Percentiles rank a stretch among this genome's conserved stretches.
Evolutionary conservation across 2,113 vertebrate genomes (phyloP).

Genomic region (Pterocles gutturalis): DNA sequence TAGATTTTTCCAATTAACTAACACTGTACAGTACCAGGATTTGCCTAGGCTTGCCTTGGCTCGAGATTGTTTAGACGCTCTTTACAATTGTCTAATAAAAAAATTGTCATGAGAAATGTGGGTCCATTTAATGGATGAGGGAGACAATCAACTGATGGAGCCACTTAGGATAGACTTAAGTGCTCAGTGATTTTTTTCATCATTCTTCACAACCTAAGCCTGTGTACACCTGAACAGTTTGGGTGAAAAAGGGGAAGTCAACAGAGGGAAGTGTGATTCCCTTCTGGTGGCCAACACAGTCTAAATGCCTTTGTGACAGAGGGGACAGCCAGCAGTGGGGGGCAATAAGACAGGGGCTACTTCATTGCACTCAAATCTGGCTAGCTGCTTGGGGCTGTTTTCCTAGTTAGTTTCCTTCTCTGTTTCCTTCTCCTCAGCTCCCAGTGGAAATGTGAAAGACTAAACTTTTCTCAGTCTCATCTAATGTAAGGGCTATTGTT

Average conservation of each 20-base stretch:
- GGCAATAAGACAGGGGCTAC: neutral
- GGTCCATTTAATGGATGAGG: neutral
- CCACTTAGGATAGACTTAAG: neutral
- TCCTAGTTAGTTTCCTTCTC: neutral
- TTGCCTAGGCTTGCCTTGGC: neutral
- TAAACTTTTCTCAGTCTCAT: neutral
- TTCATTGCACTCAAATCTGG: neutral
- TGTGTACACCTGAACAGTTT: neutral
- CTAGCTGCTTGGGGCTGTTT: neutral
- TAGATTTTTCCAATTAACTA: neutral
- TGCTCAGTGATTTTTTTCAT: neutral
- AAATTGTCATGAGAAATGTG: neutral
- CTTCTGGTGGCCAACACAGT: neutral
- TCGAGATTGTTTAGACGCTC: neutral
- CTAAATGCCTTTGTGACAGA: neutral
- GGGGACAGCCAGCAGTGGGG: neutral
- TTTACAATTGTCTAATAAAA: neutral
- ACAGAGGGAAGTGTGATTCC: neutral
- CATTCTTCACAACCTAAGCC: neutral
- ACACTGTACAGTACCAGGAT: neutral
- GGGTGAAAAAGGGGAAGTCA: neutral
- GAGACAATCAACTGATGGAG: neutral
- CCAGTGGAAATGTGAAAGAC: neutral
- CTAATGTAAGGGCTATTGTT: neutral
- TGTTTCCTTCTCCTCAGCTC: neutral